phyloP scores from a whole-genome alignment of 2,888 invertebrate species.

The Chromoteleia sp. region DNA sequence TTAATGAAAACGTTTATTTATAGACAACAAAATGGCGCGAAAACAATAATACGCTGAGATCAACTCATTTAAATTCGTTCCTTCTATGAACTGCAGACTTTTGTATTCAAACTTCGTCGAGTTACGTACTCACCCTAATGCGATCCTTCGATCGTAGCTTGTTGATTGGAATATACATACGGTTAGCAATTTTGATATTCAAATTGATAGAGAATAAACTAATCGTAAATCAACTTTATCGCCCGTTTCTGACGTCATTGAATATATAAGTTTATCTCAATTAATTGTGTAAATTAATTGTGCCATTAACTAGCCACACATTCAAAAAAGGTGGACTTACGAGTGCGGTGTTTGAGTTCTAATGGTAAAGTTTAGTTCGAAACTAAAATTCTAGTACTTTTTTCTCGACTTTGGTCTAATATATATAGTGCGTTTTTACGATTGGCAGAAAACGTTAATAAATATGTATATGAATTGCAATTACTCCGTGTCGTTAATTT shows the following conservation, averaged over 20 bases:
- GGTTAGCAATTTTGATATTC: slow-evolving; percentile 77
- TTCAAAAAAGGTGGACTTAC: slow-evolving; percentile 36
- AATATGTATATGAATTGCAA: slow-evolving; percentile 27
- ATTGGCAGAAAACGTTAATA: neutral
- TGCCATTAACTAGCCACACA: slow-evolving; percentile 19
- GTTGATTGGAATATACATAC: slow-evolving; percentile 82
- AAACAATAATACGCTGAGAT: slow-evolving; percentile 2
- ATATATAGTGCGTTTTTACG: slow-evolving; percentile 11
- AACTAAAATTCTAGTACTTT: neutral
- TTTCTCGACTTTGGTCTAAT: slow-evolving; percentile 1
- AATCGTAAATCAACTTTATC: neutral
- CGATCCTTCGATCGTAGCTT: slow-evolving; percentile 85
- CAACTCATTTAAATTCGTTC: slow-evolving; percentile 8
- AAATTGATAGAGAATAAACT: slow-evolving; percentile 16
- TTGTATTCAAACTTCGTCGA: slow-evolving; percentile 41
- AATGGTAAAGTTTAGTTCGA: too few relatives aligned
- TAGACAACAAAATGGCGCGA: slow-evolving; percentile 16
- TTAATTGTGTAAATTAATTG: neutral
- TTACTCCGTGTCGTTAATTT: slow-evolving; percentile 33
- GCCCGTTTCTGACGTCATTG: neutral
- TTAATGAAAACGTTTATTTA: slow-evolving; percentile 34
- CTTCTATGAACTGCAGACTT: slow-evolving; percentile 15
- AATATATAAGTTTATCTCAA: too few relatives aligned
- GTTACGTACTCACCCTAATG: slow-evolving; percentile 81
- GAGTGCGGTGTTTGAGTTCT: slow-evolving; percentile 36